phyloP scores from a whole-genome alignment of 2,888 invertebrate species.

The Halocaridina rubra region DNA sequence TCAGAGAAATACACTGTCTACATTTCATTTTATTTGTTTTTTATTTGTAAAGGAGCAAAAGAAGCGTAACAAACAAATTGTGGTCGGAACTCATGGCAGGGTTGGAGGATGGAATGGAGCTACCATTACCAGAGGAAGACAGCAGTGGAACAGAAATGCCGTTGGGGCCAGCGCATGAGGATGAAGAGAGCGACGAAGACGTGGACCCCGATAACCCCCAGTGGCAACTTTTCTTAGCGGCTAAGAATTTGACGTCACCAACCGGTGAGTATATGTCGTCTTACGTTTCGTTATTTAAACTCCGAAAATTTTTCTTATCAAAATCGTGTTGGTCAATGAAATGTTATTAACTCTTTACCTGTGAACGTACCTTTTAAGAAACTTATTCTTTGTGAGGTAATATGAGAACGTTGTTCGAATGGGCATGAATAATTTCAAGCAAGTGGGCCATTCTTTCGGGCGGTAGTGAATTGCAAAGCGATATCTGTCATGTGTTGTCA shows the following conservation, averaged over 20 bases:
- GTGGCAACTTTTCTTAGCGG: slow-evolving; percentile 63
- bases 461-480: too few species aligned
- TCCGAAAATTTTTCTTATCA: too few species aligned
- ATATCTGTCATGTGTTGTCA: too few species aligned
- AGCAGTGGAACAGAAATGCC: slow-evolving; percentile 48
- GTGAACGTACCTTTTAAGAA: too few species aligned
- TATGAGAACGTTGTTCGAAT: too few species aligned
- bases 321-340: too few species aligned
- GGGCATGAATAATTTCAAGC: too few species aligned
- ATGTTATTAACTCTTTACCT: too few species aligned
- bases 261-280: slow-evolving; percentile 25
- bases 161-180: slow-evolving; percentile 47
- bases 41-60: slow-evolving; percentile 45
- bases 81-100: slow-evolving; percentile 57
- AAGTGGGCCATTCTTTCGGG: too few species aligned
- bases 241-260: slow-evolving; percentile 56
- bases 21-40: too few species aligned
- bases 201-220: slow-evolving; percentile 59
- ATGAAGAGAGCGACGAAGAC: slow-evolving; percentile 62
- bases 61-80: slow-evolving; percentile 29
- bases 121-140: slow-evolving; percentile 60
- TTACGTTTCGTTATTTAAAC: not conserved
- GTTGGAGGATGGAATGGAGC: slow-evolving; percentile 51
- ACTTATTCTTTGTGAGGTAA: too few species aligned
- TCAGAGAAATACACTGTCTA: too few species aligned